Evolutionary conservation across 2,113 vertebrate genomes (phyloP), one percentile per base, ranked within the genome.

Genomic region (Scartelaos histophorus): DNA sequence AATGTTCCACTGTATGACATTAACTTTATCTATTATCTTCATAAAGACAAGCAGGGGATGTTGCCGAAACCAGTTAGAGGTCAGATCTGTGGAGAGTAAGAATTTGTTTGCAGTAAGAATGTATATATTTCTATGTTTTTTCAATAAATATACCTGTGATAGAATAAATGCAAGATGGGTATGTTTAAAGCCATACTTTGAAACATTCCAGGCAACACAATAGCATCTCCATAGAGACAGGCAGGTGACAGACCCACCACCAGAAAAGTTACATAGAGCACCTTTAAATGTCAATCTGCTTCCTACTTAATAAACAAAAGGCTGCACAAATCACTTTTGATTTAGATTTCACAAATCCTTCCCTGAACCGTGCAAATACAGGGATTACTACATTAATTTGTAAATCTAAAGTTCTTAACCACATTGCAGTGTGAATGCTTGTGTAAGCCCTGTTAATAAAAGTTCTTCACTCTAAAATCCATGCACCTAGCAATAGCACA

Each of bases 401-500:
- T 38, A 35, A 64, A 35, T 64, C 61, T 64, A n/a, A 64, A 38
- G 29, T 64, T 34, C 61, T 64, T 64, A 64, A 21, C 24, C 25
- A 29, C 24, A 34, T 61, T 25, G 12, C 24, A 34, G 34, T 7
- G 34, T 64, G 61, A 64, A 17, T 38, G 61, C 61, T 13, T 13
- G 61, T n/a, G 34, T 64, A 64, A 43, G 34, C 34, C 61, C 34
- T 64, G 34, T 64, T 64, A 64, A 38, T 38, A 64, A 43, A 64
- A 64, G 29, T 64, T 64, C 61, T 35, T 64, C 19, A 16, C 61
- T n/a, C 34, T 38, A 43, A 64, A 64, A 64, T 64, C 61, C 61
- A 64, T 34, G n/a, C 5, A 19, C 61, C 61, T 64, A 64, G 61
- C 61, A 64, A 64, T 64, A 64, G 61, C 34, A 64, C 61, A 64